Base-by-base conservation (phyloP, 2,888 invertebrate species). In the Xanthia togata region DNA sequence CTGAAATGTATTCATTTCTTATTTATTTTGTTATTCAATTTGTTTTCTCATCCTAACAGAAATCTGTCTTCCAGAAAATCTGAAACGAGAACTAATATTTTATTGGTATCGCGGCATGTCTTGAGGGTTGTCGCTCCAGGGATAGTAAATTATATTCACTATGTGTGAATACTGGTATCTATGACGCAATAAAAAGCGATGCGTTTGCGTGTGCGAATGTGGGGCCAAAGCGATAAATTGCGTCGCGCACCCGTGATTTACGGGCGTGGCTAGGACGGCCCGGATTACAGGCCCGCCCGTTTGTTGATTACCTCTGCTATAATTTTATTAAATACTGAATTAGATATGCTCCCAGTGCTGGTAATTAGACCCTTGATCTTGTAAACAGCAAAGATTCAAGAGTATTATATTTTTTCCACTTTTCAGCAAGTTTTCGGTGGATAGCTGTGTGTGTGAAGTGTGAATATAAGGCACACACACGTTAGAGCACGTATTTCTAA, bases 221-320 rank as follows among this genome's bases (percentile, higher is more conserved):
- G 85, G 89, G 87, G 85, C 86, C 87, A 87, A 84, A 87, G 84
- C 90, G 88, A 92, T 93, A 92, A 92, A 92, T 91, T 88, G 89
- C 80, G 82, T 83, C 86, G 84, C 86, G 57, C 74, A 55, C 68
- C 82, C 80, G 89, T 92, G 91, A 92, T 90, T 90, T 91, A 92
- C 88, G 87, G 80, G 69, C 79, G 81, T 62, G 81, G 83, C 81
- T 78, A 75, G 77, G 71, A 76, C 71, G 83, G 68, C 81, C 83
- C 73, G 86, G 89, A 90, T 91, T 90, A 90, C 81, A 76, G 82
- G 78, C 85, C 80, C 81, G 81, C 73, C 82, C 82, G 85, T 79
- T 87, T 83, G 86, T 87, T 85, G 79, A 88, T 88, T 87, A 83
- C 88, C 82, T 65, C 70, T 64, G 73, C 79, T 84, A 82, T 81